Base-by-base conservation (phyloP, 2,888 invertebrate species). In the Dicranocentrus wangi region DNA sequence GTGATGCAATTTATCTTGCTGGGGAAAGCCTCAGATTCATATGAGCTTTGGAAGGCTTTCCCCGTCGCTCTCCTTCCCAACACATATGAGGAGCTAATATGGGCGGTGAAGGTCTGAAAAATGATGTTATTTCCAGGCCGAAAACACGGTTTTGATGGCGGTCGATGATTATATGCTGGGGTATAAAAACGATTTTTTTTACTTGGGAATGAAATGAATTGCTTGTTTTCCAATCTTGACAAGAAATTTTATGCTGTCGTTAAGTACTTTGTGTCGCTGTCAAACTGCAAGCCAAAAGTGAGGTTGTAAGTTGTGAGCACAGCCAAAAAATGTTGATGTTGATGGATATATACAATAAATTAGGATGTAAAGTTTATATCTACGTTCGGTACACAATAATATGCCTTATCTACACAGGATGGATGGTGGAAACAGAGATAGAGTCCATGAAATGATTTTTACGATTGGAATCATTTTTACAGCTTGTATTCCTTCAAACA, bases 1-100 rank as follows among this genome's bases (percentile, higher is more conserved):
- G 79, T 66, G 79, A 79, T 79, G 65, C 66, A 58, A 79, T 79
- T 79, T 78, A 58, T 78, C 60, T 70, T 25, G 7, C 47, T 13
- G 25, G 23, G 10, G 55, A 27, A n/a, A 55, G 21, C 25, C 25
- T 55, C 32, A 32, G 5, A n/a, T n/a, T n/a, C n/a, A n/a, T n/a
- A n/a, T n/a, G n/a, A n/a, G n/a, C n/a, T n/a, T n/a, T n/a, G n/a
- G n/a, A n/a, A n/a, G n/a, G n/a, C n/a, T n/a, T n/a, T n/a, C n/a
- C n/a, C n/a, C n/a, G n/a, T n/a, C n/a, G n/a, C n/a, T n/a, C n/a
- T n/a, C n/a, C n/a, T n/a, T n/a, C n/a, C n/a, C n/a, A n/a, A n/a
- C n/a, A n/a, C n/a, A n/a, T n/a, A n/a, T n/a, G n/a, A n/a, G n/a
- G n/a, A n/a, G n/a, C n/a, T n/a, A n/a, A n/a, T n/a, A n/a, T n/a